Conservation (phyloP, 53 echinoderm and acorn worm species). For the Zoroaster sp. region DNA sequence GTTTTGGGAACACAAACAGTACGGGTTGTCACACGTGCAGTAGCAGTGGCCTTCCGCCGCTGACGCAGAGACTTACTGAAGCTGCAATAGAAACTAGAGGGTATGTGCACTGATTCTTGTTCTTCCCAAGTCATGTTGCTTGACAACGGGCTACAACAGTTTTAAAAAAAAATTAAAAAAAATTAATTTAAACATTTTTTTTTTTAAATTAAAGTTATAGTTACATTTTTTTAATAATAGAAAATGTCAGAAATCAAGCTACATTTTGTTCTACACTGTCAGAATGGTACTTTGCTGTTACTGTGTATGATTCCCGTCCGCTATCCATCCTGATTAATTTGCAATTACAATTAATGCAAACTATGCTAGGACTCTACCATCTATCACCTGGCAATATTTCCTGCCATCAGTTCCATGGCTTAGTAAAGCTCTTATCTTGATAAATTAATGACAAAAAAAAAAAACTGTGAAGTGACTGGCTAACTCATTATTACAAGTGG, state of each 20-base stretch:
- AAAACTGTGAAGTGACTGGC: background rate
- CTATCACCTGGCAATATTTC: background rate
- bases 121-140: background rate
- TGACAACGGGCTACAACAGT: too few relatives aligned
- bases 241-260: too few relatives aligned
- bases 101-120: background rate
- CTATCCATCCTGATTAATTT: too few relatives aligned
- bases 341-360: too few relatives aligned
- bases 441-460: background rate
- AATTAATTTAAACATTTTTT: too few relatives aligned
- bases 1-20: slow-evolving; percentile 58
- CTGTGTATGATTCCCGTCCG: too few relatives aligned
- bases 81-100: slow-evolving; percentile 49
- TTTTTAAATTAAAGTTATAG: too few relatives aligned
- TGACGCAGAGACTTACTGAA: slow-evolving; percentile 32
- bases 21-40: slow-evolving; percentile 47
- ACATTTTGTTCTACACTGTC: too few relatives aligned
- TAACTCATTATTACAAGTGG: background rate
- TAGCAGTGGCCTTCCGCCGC: slow-evolving; percentile 20
- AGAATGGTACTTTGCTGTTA: too few relatives aligned
- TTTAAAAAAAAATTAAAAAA: too few relatives aligned
- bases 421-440: background rate
- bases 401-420: background rate
- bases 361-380: too few relatives aligned
- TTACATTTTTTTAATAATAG: too few relatives aligned